A percentile compares a stretch with the other conserved stretches of the same genome.
These are phyloP conservation scores for Brachionus paranguensis DNA, from an alignment of 1,140 invertebrate species.

Conservation along the genomic window DNA sequence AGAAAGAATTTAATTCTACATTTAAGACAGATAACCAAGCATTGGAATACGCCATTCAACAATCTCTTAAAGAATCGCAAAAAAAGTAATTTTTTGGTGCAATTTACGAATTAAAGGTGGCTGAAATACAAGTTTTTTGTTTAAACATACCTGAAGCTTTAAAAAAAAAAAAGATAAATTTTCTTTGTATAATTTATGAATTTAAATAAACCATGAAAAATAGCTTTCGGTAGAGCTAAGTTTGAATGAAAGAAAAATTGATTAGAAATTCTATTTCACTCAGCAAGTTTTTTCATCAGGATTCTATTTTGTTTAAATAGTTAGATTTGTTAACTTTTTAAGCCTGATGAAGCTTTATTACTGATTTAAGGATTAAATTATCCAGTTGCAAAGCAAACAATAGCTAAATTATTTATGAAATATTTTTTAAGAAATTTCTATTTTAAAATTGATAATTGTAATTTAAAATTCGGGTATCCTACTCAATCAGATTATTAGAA, in stretches of 20 bases:
- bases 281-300: not conserved
- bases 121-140: not conserved
- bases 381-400: not conserved
- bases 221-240: not conserved
- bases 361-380: not conserved
- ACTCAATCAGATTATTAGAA: not conserved
- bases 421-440: not conserved
- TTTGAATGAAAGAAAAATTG: not conserved
- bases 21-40: constrained; percentile 26
- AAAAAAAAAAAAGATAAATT: not conserved
- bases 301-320: not conserved
- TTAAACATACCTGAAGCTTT: not conserved
- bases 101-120: not conserved
- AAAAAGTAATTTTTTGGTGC: not conserved
- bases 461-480: not conserved
- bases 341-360: not conserved
- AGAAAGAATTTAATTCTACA: not conserved
- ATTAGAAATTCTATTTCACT: not conserved
- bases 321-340: not conserved
- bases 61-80: not conserved
- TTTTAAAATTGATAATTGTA: not conserved
- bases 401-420: not conserved
- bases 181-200: not conserved
- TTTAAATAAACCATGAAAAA: not conserved
- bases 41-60: constrained; percentile 2